Conservation (phyloP, 2,888 invertebrate species). For the Thumatha senex region DNA sequence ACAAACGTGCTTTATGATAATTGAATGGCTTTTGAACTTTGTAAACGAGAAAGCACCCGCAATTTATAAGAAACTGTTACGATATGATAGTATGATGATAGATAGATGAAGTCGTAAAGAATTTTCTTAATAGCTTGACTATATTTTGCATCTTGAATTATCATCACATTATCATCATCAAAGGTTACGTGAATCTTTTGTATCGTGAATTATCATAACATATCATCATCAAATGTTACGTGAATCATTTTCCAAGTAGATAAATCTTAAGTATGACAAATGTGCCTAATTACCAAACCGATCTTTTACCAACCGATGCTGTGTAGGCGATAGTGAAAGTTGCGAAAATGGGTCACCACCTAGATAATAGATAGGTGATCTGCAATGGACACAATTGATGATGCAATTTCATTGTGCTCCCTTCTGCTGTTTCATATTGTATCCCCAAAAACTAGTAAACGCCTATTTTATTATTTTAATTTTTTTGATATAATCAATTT, state of each 20-base stretch:
- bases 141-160: not conserved
- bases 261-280: too few relatives aligned
- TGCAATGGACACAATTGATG: constrained; percentile 62
- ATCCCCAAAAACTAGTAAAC: constrained; percentile 26
- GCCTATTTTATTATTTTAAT: constrained; percentile 32
- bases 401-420: constrained; percentile 52
- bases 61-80: not conserved
- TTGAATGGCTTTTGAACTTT: too few relatives aligned
- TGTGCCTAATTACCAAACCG: too few relatives aligned
- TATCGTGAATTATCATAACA: not conserved
- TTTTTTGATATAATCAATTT: too few relatives aligned
- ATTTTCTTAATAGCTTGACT: too few relatives aligned
- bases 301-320: constrained; percentile 60
- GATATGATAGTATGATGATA: not conserved
- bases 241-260: not conserved
- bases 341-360: constrained; percentile 73
- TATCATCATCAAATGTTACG: too few relatives aligned
- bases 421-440: constrained; percentile 9
- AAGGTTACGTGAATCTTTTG: not conserved
- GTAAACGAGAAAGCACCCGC: too few relatives aligned
- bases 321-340: constrained; percentile 65
- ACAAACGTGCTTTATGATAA: too few relatives aligned
- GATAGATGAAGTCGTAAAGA: too few relatives aligned
- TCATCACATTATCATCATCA: too few relatives aligned
- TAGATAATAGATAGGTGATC: constrained; percentile 50